Evolutionary conservation across 2,888 invertebrate genomes (phyloP), one percentile per base, ranked within the genome.

Genomic region (Sinodicranocentrus sp.): DNA sequence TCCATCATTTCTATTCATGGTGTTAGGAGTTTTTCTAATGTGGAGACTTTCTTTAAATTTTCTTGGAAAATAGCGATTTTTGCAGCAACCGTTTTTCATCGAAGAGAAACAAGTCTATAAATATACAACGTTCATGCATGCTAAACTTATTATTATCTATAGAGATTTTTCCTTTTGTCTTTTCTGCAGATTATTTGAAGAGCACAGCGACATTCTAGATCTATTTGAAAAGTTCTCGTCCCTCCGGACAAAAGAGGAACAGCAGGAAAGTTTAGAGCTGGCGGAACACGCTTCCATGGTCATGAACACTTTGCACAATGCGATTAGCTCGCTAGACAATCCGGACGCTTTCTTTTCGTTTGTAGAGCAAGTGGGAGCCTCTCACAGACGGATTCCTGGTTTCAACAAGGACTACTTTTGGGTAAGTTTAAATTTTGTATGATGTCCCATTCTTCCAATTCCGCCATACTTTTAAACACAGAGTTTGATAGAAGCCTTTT

Each of bases 351-450:
- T 97, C 92, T 94, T 95, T 91, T 93, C 94, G 89, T 95, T 94
- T 90, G 92, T 97, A 78, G 94, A 95, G 89, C 94, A 95, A 91
- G 94, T 96, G 68, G 97, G 96, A 2, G 95, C 94, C 71, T 94
- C 95, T 76, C 97, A 97, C 91, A 92, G 94, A 85, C 93, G 94
- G 91, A 95, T 97, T 91, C 95, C 95, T 1, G 96, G 95, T 8
- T 97, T 97, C 91, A 94, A 95, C 91, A 94, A 94, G 70, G 95
- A 95, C 89, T 95, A 95, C 91, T 97, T 97, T 92, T 96, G 95
- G 96, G 97, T 97, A 90, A 92, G 94, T 91, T 44, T 5, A 63
- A 63, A 13, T 17, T 15, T 1, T 33, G 33, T 10, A 33, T 33
- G 33, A 33, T 33, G 33, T 10, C 10, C 3, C 10, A 33, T 33